Conservation (phyloP, 2,888 invertebrate species). For the Bembecia ichneumoniformis region DNA sequence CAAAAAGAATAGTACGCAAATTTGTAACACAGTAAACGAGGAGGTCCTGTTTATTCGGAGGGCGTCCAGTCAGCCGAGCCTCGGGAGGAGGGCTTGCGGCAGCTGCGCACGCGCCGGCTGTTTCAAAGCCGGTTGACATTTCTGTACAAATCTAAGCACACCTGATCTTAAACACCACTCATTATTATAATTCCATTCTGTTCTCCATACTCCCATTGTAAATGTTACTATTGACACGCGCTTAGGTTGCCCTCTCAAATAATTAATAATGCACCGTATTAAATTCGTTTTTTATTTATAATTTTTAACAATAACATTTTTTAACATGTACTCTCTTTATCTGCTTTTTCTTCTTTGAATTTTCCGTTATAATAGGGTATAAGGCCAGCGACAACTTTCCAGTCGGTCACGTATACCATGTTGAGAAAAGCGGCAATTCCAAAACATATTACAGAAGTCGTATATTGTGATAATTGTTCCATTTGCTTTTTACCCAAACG, state of each 20-base stretch:
- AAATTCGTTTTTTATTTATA: not conserved
- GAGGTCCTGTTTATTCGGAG: conserved; percentile 52
- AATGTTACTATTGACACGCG: conserved; percentile 31
- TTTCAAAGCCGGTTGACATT: conserved; percentile 54
- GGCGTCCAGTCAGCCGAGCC: conserved; percentile 42
- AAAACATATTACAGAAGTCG: conserved; percentile 70
- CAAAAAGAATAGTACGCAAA: conserved; percentile 35
- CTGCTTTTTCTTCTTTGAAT: conserved; percentile 43
- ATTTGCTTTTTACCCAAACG: conserved; percentile 71
- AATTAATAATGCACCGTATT: conserved; percentile 12
- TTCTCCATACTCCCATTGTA: conserved; percentile 31
- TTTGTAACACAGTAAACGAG: conserved; percentile 10
- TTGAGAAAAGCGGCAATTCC: conserved; percentile 70
- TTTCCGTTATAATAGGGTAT: conserved; percentile 82
- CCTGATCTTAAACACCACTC: conserved; percentile 59
- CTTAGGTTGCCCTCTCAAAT: conserved; percentile 15
- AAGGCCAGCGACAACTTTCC: conserved; percentile 78
- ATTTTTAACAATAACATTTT: not conserved
- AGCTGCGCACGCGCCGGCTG: conserved; percentile 51
- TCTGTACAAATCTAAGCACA: conserved; percentile 62
- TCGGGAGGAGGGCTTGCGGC: conserved; percentile 37
- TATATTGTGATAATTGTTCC: conserved; percentile 57
- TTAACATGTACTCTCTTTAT: conserved; percentile 7
- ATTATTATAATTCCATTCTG: conserved; percentile 54
- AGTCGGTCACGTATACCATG: conserved; percentile 80